Evolutionary conservation across 1,140 invertebrate species (phyloP), one percentile per base, ranked within the genome.

Genomic region (Lithobius niger): DNA sequence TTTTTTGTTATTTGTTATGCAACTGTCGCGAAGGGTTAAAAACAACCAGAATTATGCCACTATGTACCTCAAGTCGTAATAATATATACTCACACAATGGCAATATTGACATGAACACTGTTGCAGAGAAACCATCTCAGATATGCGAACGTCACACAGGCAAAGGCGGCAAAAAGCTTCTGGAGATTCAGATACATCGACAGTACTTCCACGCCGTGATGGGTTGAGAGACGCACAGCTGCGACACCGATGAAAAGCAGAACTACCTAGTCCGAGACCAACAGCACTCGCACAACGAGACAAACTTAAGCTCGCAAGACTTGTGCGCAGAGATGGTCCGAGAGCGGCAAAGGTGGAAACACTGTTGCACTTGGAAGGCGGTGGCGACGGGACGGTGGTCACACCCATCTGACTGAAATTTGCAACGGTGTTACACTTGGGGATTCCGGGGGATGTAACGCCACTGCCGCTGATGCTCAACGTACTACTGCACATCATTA

Each of bases 91-190:
- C 19, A 52, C 50, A 4, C 24, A 3, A 25, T 22, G 4, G 25
- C 52, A 54, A 54, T 24, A 54, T 3, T 4, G 3, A 27, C 52
- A 54, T 43, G 2, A n/a, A 19, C 52, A 54, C 16, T 25, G 4
- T 19, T 44, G 22, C 3, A 54, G 28, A 16, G 4, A 6, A 3
- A 43, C 6, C 52, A 54, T 54, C 26, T 42, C 6, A 2, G 21
- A 21, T 2, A 3, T 2, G 6, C n/a, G 52, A 4, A 54, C 4
- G 25, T 54, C 52, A 24, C 31, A 6, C 18, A 54, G 21, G 24
- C 52, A 54, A 13, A 54, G 21, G 3, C 22, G 4, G 26, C 52
- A 54, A 42, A 25, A 45, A 19, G 22, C 18, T 10, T 13, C 6
- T 6, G 18, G 6, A 6, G 6, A 6, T 19, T 19, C 43, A 10